These are phyloP conservation scores for Paraplagusia blochii DNA, from an alignment of 2,113 vertebrate genomes.

Conservation along the genomic window DNA sequence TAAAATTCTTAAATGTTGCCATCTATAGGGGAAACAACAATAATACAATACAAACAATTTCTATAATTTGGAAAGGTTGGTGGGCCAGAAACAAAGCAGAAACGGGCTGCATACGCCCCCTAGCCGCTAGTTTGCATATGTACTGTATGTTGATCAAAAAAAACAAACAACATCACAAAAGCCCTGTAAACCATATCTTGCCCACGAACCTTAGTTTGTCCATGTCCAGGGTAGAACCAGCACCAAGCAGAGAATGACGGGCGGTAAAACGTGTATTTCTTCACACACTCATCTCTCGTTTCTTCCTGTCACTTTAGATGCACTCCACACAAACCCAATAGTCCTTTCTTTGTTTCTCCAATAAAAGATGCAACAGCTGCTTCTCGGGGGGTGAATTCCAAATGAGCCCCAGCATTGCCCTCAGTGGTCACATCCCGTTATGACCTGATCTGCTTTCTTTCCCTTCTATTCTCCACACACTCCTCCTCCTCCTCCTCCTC, in stretches of 20 bases:
- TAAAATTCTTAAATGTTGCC: no score
- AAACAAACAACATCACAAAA: no score
- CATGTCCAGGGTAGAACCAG: slow-evolving; percentile 23
- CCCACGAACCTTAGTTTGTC: slow-evolving; percentile 18
- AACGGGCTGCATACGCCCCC: no score
- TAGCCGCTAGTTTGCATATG: no score
- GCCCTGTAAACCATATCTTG: no score
- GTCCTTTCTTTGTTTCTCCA: slow-evolving; percentile 62
- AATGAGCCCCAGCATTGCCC: slow-evolving; percentile 69
- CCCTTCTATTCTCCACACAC: slow-evolving; percentile 29
- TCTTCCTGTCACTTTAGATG: slow-evolving; percentile 40
- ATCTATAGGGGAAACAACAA: no score
- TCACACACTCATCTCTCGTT: slow-evolving; percentile 13
- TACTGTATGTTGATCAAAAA: no score
- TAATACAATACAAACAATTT: no score
- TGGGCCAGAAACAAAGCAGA: no score
- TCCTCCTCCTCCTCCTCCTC: slow-evolving; percentile 43
- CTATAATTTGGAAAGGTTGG: no score
- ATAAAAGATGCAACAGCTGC: slow-evolving; percentile 75
- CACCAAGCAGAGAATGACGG: slow-evolving; percentile 31
- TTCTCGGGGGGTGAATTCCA: slow-evolving; percentile 70
- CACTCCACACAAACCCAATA: slow-evolving; percentile 58
- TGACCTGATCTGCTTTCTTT: slow-evolving; percentile 60
- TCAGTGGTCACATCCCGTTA: slow-evolving; percentile 62
- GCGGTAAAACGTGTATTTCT: slow-evolving; percentile 31